phyloP scores from a whole-genome alignment of 2,113 vertebrate species.

The Toxotes jaculatrix region DNA sequence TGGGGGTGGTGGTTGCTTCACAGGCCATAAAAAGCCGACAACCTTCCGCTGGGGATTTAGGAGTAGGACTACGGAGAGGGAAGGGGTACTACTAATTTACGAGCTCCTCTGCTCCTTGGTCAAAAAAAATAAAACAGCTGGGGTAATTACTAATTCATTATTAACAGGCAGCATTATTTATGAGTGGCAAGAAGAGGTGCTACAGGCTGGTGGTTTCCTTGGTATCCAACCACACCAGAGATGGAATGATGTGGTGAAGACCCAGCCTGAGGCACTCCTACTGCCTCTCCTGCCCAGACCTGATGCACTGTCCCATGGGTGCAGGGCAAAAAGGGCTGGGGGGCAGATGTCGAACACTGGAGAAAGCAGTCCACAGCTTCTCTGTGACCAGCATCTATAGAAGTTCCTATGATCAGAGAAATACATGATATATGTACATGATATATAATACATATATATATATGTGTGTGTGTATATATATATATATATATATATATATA shows the following conservation, averaged over 20 bases:
- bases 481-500: no score
- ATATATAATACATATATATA: conserved; percentile 1
- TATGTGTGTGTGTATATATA: no score
- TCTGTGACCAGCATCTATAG: conserved; percentile 72
- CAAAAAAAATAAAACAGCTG: conserved; percentile 82
- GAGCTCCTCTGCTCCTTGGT: conserved; percentile 76
- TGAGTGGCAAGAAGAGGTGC: conserved; percentile 75
- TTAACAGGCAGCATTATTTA: conserved; percentile 87
- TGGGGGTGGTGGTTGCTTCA: conserved; percentile 50
- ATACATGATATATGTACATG: no score
- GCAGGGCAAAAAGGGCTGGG: conserved; percentile 49
- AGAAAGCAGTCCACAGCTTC: conserved; percentile 60
- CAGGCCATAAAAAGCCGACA: conserved; percentile 66
- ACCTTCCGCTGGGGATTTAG: conserved; percentile 61
- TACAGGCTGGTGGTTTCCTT: conserved; percentile 74
- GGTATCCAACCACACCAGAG: conserved; percentile 77
- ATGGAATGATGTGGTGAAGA: conserved; percentile 76
- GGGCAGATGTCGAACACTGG: conserved; percentile 49
- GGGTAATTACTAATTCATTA: conserved; percentile 87
- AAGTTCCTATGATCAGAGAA: conserved; percentile 21
- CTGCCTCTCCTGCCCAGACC: conserved; percentile 68
- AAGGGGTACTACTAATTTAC: conserved; percentile 75
- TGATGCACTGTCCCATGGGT: conserved; percentile 78
- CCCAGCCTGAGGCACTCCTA: conserved; percentile 82
- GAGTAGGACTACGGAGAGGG: conserved; percentile 50